Evolutionary conservation across 2,888 invertebrate species (phyloP), one percentile per base, ranked within the genome.

Genomic region (Scotopteryx bipunctaria): DNA sequence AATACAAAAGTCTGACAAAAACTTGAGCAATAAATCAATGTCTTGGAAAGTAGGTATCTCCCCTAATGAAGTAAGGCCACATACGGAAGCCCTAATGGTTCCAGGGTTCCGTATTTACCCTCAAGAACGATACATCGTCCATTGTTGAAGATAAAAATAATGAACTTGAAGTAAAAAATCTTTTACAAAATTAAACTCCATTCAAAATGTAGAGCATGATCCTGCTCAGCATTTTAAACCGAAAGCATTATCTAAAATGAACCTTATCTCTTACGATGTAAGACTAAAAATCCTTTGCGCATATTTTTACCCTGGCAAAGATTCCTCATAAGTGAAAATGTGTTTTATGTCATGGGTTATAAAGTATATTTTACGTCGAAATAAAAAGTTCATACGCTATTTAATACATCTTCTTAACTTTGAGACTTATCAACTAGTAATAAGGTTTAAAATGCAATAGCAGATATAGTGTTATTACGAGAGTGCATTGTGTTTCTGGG

Each of bases 121-220:
- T 32, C 11, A 15, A n/a, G 14, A 25, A 41, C 35, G 45, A 48
- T 42, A 17, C 21, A 44, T 41, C 19, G 15, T 36, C 50, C 50
- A 57, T 64, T 59, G 51, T 64, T 52, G 52, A 36, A 56, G 47
- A 56, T 42, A 60, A 65, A 57, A 67, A 65, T 57, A 45, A 51
- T 37, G 42, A 50, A 53, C 46, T 45, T 48, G 16, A 51, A 32
- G 40, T 60, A 56, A 61, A 63, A 59, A 27, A 58, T 46, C 52
- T 52, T 40, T 36, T 47, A 58, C 58, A 64, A 69, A 76, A 75
- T 76, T 75, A 71, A 74, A 71, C 6, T 54, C 65, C 61, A 66
- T 71, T 66, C 71, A 76, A 66, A 71, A 75, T 76, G 64, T 61
- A 67, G 69, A 67, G 67, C 70, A 63, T 65, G 67, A 71, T 69